phyloP scores from a whole-genome alignment of 2,888 invertebrate genomes.

The Cataglyphis livida region DNA sequence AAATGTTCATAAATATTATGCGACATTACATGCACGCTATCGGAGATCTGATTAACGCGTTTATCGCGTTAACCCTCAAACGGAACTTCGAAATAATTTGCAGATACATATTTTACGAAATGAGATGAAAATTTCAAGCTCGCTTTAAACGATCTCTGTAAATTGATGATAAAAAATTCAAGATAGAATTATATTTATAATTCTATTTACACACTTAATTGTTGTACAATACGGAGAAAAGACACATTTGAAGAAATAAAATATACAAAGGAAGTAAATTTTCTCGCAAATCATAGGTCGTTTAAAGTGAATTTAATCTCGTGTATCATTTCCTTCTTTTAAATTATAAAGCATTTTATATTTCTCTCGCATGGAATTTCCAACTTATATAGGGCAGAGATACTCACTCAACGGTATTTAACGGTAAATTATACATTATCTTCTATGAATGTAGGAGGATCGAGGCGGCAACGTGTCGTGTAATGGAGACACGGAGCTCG shows the following conservation, averaged over 20 bases:
- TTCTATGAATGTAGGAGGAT: slow-evolving; percentile 6
- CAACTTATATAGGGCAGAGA: not conserved
- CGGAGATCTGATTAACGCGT: slow-evolving; percentile 21
- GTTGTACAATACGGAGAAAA: not conserved
- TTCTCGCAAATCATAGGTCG: too few species aligned
- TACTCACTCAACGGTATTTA: not conserved
- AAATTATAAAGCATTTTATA: not conserved
- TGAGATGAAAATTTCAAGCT: not conserved
- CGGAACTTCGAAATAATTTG: not conserved
- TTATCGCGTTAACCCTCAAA: slow-evolving; percentile 15
- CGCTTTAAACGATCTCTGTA: not conserved
- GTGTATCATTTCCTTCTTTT: not conserved
- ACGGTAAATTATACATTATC: slow-evolving; percentile 6
- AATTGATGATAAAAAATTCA: not conserved
- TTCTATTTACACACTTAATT: not conserved
- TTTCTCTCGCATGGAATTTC: not conserved
- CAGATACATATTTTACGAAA: not conserved
- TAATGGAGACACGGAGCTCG: slow-evolving; percentile 24
- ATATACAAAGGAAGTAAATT: too few species aligned
- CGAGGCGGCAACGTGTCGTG: slow-evolving; percentile 3
- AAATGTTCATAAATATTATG: slow-evolving; percentile 57
- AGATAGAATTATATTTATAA: not conserved
- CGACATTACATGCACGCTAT: slow-evolving; percentile 5
- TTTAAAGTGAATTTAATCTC: too few species aligned
- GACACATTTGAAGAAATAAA: not conserved